Base-by-base conservation (phyloP, 2,888 invertebrate genomes). In the Hirtodrosophila confusa region DNA sequence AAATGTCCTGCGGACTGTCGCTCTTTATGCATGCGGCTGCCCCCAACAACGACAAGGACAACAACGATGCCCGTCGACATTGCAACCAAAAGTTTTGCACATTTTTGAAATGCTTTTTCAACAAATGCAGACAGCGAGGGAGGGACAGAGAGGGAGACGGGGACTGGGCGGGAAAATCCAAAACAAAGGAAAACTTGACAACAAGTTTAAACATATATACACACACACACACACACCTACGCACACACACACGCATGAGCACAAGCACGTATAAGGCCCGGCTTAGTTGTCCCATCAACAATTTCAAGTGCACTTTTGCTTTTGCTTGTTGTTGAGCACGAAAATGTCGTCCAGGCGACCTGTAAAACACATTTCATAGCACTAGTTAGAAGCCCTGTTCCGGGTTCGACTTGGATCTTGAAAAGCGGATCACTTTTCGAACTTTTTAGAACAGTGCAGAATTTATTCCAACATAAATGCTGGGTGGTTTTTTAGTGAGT, bases 1-100 rank as follows among this genome's bases (percentile, higher is more conserved):
- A 84, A 84, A 84, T 84, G 87, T 84, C 75, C 80, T 83, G 84
- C 87, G 87, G 80, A 86, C 85, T 71, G 80, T 84, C 80, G 80
- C 84, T 79, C 88, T 83, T 76, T 86, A 83, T 83, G 79, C 63
- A 86, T 76, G 80, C 78, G 85, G 85, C 70, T 69, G 68, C 58
- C 64, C 62, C 61, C 70, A 65, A 51, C 66, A 64, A 66, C 76
- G 48, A 17, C 50, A 41, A 4, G 50, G 27, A 4, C 51, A 35
- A 37, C 17, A 37, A 36, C 35, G 27, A 12, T 62, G 50, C 37
- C 29, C 58, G 57, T 78, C 68, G 63, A 68, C 73, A 76, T 73
- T 78, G 74, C 65, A 74, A 65, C 69, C 75, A 61, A 76, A 69
- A 75, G 50, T 78, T 78, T 67, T 83, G 63, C 53, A 68, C 73